phyloP scores from a whole-genome alignment of 2,888 invertebrate genomes.

The Resseliella maxima region DNA sequence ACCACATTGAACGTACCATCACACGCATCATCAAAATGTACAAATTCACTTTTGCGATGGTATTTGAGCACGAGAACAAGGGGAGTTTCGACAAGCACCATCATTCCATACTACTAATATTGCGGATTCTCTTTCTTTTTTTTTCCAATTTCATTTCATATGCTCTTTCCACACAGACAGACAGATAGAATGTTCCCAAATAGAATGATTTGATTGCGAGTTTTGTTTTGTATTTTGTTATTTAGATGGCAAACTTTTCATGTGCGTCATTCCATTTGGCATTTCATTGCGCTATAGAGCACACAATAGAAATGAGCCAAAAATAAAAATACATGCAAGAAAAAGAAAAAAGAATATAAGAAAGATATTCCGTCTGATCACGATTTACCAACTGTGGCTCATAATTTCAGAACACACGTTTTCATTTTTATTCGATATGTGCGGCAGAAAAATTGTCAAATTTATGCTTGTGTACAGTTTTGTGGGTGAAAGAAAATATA shows the following conservation, averaged over 20 bases:
- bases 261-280: not conserved
- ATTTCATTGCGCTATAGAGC: not conserved
- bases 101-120: not conserved
- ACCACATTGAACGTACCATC: not conserved
- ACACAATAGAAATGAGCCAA: not conserved
- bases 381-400: not conserved
- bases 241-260: not conserved
- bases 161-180: no score
- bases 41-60: not conserved
- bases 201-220: no score
- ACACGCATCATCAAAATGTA: not conserved
- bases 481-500: no score
- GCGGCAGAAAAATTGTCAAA: no score
- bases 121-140: not conserved
- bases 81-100: no score
- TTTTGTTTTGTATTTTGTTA: conserved; percentile 11
- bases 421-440: no score
- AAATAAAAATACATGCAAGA: no score
- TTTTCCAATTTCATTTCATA: not conserved
- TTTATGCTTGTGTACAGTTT: no score
- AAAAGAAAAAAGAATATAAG: no score
- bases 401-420: not conserved
- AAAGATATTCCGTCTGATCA: not conserved
- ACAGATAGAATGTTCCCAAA: no score
- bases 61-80: no score